Percentiles rank a stretch among this genome's conserved stretches.
These are phyloP conservation scores for Whitmania pigra DNA, from an alignment of 1,140 invertebrate genomes.

Conservation along the genomic window DNA sequence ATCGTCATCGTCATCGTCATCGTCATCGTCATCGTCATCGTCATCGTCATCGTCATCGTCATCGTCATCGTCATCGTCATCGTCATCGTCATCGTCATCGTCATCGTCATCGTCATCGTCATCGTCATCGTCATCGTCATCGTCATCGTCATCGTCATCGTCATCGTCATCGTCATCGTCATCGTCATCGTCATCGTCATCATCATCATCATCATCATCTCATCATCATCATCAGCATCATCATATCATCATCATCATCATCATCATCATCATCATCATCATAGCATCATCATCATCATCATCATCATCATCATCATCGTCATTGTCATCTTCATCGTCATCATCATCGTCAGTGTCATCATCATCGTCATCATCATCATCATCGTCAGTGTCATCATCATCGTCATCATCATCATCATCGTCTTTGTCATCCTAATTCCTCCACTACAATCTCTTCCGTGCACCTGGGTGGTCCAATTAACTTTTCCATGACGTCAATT, in stretches of 20 bases:
- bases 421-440: too few species aligned
- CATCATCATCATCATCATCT: too few species aligned
- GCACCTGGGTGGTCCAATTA: too few species aligned
- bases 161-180: constrained; percentile 7
- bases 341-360: constrained; percentile 14
- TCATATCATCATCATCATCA: constrained; percentile 17
- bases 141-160: constrained; percentile 12
- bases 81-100: neutral
- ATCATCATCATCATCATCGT: too few species aligned
- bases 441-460: too few species aligned
- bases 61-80: too few species aligned
- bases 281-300: constrained; percentile 18
- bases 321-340: constrained; percentile 13
- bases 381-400: constrained; percentile 16
- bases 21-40: constrained; percentile 9
- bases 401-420: constrained; percentile 17
- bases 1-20: constrained; percentile 9
- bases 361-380: constrained; percentile 16
- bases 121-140: neutral
- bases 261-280: constrained; percentile 16
- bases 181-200: constrained; percentile 3
- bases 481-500: too few species aligned
- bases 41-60: too few species aligned
- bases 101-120: constrained; percentile 12
- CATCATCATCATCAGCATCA: constrained; percentile 17